phyloP scores from a whole-genome alignment of 2,113 vertebrate species.

The Thomomys bottae region DNA sequence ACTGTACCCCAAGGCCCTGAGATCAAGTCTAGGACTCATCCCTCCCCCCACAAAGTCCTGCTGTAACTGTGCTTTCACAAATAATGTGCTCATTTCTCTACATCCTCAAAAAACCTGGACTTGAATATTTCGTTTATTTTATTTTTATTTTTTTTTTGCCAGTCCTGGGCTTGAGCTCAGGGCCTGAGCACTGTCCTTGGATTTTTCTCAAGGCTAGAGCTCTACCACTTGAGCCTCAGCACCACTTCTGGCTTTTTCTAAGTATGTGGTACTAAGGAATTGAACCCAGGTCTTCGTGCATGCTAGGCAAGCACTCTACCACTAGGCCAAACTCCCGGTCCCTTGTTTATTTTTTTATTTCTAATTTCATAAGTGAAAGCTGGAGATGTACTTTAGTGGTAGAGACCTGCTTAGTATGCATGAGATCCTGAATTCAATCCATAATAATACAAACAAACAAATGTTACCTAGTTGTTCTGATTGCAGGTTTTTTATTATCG shows the following conservation, averaged over 20 bases:
- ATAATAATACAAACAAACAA: neutral
- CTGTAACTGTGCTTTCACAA: neutral
- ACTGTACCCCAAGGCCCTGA: too few species aligned
- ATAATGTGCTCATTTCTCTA: neutral
- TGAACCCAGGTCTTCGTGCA: too few species aligned
- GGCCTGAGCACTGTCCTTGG: too few species aligned
- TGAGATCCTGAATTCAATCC: neutral
- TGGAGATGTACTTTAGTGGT: neutral
- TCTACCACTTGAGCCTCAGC: too few species aligned
- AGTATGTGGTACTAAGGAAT: too few species aligned
- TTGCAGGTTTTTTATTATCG: constrained; percentile 18
- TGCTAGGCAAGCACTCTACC: too few species aligned
- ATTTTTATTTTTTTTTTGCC: neutral
- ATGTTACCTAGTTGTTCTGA: neutral
- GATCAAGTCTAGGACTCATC: too few species aligned
- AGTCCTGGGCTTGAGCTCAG: too few species aligned
- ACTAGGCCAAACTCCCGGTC: too few species aligned
- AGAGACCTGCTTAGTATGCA: neutral
- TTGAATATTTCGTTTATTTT: neutral
- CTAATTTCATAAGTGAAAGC: constrained; percentile 14
- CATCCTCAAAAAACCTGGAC: neutral
- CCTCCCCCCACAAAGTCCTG: neutral
- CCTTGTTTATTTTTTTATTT: neutral
- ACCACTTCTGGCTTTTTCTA: too few species aligned
- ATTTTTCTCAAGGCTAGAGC: too few species aligned